phyloP scores from a whole-genome alignment of 2,113 vertebrate species.

The Peromyscus maniculatus region DNA sequence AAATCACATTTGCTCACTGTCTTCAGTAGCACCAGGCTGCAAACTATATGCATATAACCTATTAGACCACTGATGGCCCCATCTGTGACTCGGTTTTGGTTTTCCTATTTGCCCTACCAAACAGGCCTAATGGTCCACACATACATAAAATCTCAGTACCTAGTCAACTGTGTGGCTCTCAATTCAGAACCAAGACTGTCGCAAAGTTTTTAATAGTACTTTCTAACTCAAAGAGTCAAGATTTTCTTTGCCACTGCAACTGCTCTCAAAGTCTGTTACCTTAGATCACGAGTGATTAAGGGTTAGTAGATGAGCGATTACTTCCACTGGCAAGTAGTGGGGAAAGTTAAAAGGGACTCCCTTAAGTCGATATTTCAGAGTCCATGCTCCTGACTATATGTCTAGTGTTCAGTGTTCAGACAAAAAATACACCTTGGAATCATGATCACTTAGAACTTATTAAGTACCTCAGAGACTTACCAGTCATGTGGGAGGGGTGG shows the following conservation, averaged over 20 bases:
- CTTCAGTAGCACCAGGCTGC: background rate
- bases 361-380: conserved; percentile 3
- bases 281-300: conserved; percentile 39
- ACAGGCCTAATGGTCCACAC: background rate
- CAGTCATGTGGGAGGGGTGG: background rate
- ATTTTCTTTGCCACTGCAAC: conserved; percentile 42
- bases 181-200: background rate
- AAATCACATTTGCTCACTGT: background rate
- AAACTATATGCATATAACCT: background rate
- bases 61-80: background rate
- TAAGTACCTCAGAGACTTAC: conserved; percentile 25
- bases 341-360: conserved; percentile 47
- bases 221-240: conserved; percentile 32
- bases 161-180: background rate
- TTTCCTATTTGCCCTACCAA: background rate
- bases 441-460: conserved; percentile 57
- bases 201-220: conserved; percentile 18
- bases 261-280: background rate
- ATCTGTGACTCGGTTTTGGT: background rate
- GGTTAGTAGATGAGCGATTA: conserved; percentile 40
- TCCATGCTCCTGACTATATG: background rate
- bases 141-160: conserved; percentile 2
- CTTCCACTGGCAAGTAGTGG: background rate
- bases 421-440: conserved; percentile 31
- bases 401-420: conserved; percentile 39